phyloP scores from a whole-genome alignment of 2,888 invertebrate species.

The Mesochorus sp. region DNA sequence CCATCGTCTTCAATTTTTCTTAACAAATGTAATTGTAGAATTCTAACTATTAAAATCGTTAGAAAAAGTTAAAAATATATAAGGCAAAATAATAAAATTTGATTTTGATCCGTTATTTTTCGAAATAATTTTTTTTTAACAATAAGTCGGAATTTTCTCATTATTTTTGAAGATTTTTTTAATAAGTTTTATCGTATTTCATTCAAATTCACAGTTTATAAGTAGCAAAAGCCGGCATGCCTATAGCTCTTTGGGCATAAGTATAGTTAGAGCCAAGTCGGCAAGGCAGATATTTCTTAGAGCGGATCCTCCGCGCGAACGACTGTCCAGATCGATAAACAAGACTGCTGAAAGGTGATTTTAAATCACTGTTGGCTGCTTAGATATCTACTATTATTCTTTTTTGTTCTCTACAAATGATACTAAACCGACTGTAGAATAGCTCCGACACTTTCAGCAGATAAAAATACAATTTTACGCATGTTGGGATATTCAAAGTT shows the following conservation, averaged over 20 bases:
- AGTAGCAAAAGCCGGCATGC: neutral
- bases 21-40: no score
- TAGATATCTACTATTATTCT: neutral
- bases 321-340: conserved; percentile 12
- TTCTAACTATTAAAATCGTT: no score
- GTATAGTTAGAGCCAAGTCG: conserved; percentile 27
- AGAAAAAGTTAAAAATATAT: no score
- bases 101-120: no score
- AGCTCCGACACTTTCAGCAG: neutral
- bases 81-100: no score
- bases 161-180: neutral
- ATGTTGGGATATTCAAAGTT: conserved; percentile 20
- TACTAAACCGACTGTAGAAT: conserved; percentile 36
- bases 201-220: neutral
- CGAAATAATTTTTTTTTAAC: no score
- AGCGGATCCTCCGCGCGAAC: neutral
- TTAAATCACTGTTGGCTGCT: conserved; percentile 18
- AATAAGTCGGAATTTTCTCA: no score
- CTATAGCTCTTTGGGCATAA: neutral
- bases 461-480: conserved; percentile 33
- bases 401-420: conserved; percentile 21
- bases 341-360: neutral
- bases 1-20: no score
- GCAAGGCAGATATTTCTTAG: conserved; percentile 48
- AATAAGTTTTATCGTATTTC: neutral